These are phyloP conservation scores for Acanthosoma haemorrhoidale DNA, from an alignment of 2,888 invertebrate species.

Conservation along the genomic window DNA sequence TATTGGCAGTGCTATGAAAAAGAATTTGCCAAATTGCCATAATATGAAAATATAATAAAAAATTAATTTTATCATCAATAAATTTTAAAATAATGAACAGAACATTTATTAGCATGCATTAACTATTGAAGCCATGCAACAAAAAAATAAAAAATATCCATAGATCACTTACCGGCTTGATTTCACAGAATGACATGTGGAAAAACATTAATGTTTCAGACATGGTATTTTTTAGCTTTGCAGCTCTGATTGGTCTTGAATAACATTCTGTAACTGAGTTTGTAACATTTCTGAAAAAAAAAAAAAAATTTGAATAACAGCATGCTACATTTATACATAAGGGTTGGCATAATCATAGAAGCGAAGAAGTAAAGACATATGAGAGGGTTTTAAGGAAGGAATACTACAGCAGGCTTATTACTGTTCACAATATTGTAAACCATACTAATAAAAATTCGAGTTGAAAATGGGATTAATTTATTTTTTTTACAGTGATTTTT, in stretches of 20 bases:
- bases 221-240: conserved; percentile 47
- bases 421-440: no score
- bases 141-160: neutral
- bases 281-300: conserved; percentile 45
- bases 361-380: no score
- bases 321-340: no score
- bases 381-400: no score
- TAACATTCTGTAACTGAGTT: conserved; percentile 46
- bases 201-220: conserved; percentile 47
- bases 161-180: conserved; percentile 46
- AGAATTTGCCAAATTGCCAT: conserved; percentile 23
- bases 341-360: no score
- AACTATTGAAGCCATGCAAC: conserved; percentile 2
- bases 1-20: conserved; percentile 19
- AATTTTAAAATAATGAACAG: neutral
- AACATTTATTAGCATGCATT: neutral
- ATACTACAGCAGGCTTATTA: no score
- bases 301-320: no score
- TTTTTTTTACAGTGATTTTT: no score
- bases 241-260: conserved; percentile 46
- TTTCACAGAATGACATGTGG: conserved; percentile 46
- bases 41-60: neutral
- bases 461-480: no score
- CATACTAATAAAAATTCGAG: no score
- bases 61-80: neutral